Conservation (phyloP, 2,113 vertebrate species). For the Sinocyclocheilus rhinocerous region DNA sequence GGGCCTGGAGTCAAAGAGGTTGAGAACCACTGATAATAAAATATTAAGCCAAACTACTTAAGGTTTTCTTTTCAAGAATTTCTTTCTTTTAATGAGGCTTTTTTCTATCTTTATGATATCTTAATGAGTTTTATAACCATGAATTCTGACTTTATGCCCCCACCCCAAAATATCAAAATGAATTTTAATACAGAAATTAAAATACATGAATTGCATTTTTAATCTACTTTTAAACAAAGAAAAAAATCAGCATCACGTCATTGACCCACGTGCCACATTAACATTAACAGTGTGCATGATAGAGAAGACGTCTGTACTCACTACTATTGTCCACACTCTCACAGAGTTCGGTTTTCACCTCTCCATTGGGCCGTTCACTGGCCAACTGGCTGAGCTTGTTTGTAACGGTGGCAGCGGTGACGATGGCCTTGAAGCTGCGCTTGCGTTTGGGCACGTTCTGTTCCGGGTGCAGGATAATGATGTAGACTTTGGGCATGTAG, state of each 20-base stretch:
- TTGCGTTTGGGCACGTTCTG: slow-evolving; percentile 96
- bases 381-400: slow-evolving; percentile 94
- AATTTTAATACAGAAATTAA: neutral
- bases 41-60: neutral
- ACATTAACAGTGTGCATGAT: neutral
- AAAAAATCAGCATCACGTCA: neutral
- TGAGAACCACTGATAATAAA: neutral
- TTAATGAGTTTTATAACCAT: too few species aligned
- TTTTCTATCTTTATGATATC: too few species aligned
- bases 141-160: neutral
- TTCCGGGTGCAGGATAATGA: slow-evolving; percentile 97
- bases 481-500: slow-evolving; percentile 97
- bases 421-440: slow-evolving; percentile 96
- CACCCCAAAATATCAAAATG: neutral
- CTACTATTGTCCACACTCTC: slow-evolving; percentile 93
- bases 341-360: slow-evolving; percentile 95
- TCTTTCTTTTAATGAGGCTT: too few species aligned
- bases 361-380: slow-evolving; percentile 91
- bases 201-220: neutral
- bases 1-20: neutral
- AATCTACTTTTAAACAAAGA: neutral
- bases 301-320: slow-evolving; percentile 73
- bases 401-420: slow-evolving; percentile 95
- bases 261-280: neutral
- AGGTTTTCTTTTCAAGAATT: neutral